Conservation (phyloP, 2,797 vertebrate genomes). For the Aplochiton taeniatus region DNA sequence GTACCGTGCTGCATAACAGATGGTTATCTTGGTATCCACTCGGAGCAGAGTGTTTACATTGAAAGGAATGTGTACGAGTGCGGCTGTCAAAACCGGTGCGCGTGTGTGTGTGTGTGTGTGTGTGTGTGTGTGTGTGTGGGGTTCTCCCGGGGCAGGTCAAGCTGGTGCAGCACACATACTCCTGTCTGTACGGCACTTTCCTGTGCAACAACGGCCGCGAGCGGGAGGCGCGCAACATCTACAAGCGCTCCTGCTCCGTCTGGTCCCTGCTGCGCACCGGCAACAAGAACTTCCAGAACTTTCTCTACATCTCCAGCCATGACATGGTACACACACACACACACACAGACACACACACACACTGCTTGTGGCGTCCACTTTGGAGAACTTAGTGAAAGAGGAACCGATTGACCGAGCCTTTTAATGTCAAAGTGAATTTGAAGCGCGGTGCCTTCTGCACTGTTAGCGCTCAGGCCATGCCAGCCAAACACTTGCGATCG, state of each 20-base stretch:
- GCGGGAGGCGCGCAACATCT: slow-evolving; percentile 90
- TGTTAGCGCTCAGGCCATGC: too few relatives aligned
- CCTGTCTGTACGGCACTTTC: slow-evolving; percentile 97
- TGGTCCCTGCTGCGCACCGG: slow-evolving; percentile 94
- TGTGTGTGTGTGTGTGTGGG: not conserved
- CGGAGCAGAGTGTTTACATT: not conserved
- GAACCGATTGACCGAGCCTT: too few relatives aligned
- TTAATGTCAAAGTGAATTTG: too few relatives aligned
- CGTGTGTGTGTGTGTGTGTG: not conserved
- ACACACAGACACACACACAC: too few relatives aligned
- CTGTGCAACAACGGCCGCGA: slow-evolving; percentile 94
- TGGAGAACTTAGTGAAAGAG: too few relatives aligned
- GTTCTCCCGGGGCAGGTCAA: slow-evolving; percentile 84
- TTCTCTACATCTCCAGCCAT: slow-evolving; percentile 92
- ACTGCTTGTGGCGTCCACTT: not conserved
- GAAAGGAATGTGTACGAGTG: slow-evolving; percentile 1
- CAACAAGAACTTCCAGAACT: slow-evolving; percentile 99
- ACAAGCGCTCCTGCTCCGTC: slow-evolving; percentile 92
- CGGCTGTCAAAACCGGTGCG: not conserved
- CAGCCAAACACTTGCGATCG: too few relatives aligned
- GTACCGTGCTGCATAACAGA: too few relatives aligned
- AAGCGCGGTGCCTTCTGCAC: too few relatives aligned
- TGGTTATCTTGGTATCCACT: not conserved
- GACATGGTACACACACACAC: slow-evolving; percentile 83
- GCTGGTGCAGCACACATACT: slow-evolving; percentile 97